Conservation (phyloP, 2,113 vertebrate species). For the Solenodon paradoxus region DNA sequence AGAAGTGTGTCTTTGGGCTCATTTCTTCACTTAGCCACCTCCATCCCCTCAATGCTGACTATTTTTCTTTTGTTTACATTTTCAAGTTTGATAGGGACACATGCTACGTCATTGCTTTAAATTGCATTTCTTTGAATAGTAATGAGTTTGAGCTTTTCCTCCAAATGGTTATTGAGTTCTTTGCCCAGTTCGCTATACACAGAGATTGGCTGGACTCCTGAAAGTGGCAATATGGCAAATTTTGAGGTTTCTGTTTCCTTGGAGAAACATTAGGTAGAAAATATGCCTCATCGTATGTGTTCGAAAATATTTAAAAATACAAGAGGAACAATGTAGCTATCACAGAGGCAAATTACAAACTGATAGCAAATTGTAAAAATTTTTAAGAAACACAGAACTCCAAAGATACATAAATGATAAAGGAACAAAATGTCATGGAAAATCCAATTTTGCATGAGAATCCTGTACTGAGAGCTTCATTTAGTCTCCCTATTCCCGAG, state of each 20-base stretch:
- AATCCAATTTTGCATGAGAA: neutral
- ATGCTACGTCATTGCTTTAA: neutral
- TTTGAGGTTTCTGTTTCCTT: neutral
- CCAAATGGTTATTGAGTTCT: neutral
- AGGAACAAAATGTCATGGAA: neutral
- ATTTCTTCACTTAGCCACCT: fast-evolving
- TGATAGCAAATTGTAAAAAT: neutral
- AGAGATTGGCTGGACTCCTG: neutral
- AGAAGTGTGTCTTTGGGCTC: fast-evolving
- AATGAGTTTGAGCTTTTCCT: neutral
- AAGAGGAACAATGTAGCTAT: neutral
- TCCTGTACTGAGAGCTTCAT: fast-evolving
- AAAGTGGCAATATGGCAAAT: neutral
- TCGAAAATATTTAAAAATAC: neutral
- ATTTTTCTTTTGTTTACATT: neutral
- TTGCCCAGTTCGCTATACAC: neutral
- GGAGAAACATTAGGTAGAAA: neutral
- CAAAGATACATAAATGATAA: neutral
- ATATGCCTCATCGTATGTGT: neutral
- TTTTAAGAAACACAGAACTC: neutral
- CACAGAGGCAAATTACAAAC: neutral
- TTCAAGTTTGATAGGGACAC: neutral
- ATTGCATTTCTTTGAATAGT: neutral
- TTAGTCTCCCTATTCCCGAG: fast-evolving
- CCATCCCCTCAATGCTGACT: neutral